Conservation (phyloP, 2,797 vertebrate genomes). For the Pseudotriccus pelzelni region DNA sequence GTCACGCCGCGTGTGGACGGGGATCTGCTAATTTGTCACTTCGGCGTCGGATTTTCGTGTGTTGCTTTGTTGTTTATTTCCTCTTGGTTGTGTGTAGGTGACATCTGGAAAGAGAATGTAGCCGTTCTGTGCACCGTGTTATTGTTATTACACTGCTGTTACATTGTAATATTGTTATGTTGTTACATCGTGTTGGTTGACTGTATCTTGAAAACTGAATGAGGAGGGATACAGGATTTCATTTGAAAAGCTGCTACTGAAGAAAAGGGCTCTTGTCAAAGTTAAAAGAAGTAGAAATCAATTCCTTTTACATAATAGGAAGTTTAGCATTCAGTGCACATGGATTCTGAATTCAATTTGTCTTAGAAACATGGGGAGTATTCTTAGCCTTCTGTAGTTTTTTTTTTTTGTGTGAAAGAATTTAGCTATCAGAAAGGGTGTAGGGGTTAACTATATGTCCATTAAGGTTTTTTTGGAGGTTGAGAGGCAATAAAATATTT, state of each 20-base stretch:
- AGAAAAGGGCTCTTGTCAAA: slow-evolving; percentile 30
- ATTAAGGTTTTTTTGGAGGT: not conserved
- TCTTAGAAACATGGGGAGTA: not conserved
- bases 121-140: not conserved
- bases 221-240: not conserved
- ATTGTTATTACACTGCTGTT: not conserved
- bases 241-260: not conserved
- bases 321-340: not conserved
- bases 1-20: not conserved
- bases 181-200: not conserved
- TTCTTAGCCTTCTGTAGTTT: not conserved
- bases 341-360: not conserved
- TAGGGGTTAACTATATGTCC: not conserved
- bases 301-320: not conserved
- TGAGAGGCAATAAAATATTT: not conserved
- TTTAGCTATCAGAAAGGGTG: not conserved
- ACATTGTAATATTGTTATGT: not conserved
- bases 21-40: not conserved
- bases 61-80: not conserved
- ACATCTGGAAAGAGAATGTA: not conserved
- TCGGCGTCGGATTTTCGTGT: not conserved
- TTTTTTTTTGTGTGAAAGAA: not conserved
- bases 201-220: not conserved
- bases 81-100: not conserved
- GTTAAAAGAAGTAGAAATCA: slow-evolving; percentile 27